These are phyloP conservation scores for Capreolus pygargus DNA, from an alignment of 2,113 vertebrate species.

Conservation along the genomic window DNA sequence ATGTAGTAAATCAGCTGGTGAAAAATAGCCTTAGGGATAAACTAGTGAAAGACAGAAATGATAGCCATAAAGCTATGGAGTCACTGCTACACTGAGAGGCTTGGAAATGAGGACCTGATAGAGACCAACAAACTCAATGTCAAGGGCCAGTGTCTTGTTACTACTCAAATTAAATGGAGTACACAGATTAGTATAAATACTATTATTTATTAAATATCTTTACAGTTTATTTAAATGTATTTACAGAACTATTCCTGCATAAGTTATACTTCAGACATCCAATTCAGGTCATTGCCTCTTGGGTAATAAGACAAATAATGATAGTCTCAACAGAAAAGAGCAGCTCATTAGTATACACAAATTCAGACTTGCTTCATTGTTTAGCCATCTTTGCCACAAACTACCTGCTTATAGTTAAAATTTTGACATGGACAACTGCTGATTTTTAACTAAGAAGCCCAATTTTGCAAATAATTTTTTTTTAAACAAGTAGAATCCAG, in stretches of 20 bases:
- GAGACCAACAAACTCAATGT: background rate
- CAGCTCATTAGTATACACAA: constrained; percentile 79
- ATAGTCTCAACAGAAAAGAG: constrained; percentile 82
- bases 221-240: constrained; percentile 92
- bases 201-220: constrained; percentile 96
- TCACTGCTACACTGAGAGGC: background rate
- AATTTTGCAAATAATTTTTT: constrained; percentile 42
- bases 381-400: constrained; percentile 75
- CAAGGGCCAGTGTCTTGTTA: background rate
- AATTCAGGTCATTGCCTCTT: constrained; percentile 83
- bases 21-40: background rate
- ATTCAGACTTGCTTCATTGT: constrained; percentile 67
- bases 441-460: constrained; percentile 39
- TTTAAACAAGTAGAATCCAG: constrained; percentile 43
- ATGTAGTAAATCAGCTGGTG: background rate
- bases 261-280: constrained; percentile 87
- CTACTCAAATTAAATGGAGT: constrained; percentile 28
- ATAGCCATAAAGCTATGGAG: background rate
- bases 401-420: constrained; percentile 66
- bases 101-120: background rate
- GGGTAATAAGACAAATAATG: constrained; percentile 83
- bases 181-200: constrained; percentile 91
- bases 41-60: background rate
- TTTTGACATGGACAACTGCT: constrained; percentile 29
- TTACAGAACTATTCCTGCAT: constrained; percentile 90